Percentiles rank a stretch among this genome's conserved stretches.
These are phyloP conservation scores for Hyphantria cunea DNA, from an alignment of 1,140 invertebrate genomes.

Conservation along the genomic window DNA sequence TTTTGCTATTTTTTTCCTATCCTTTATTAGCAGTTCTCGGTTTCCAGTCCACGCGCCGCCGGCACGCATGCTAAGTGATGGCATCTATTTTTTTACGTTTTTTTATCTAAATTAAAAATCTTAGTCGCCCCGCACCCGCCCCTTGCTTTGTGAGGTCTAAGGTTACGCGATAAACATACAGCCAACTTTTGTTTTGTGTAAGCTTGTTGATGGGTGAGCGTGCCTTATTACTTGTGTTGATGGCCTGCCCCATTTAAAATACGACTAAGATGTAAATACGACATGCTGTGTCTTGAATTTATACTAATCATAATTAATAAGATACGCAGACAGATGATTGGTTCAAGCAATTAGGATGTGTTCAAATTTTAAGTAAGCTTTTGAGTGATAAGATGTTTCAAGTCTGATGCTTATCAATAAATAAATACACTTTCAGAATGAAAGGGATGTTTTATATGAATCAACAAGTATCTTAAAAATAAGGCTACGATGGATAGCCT, in stretches of 20 bases:
- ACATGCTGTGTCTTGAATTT: no score
- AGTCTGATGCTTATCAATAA: no score
- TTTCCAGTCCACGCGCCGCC: slow-evolving; percentile 10
- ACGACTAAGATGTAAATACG: no score
- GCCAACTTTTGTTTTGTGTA: slow-evolving; percentile 6
- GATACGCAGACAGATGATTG: no score
- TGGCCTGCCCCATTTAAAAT: not conserved
- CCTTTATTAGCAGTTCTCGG: slow-evolving; percentile 7
- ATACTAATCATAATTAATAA: no score
- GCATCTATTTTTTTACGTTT: slow-evolving; percentile 47
- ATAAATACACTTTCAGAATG: no score
- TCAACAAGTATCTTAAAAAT: no score
- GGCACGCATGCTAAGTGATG: slow-evolving; percentile 47
- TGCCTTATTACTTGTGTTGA: not conserved
- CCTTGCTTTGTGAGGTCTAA: slow-evolving; percentile 33
- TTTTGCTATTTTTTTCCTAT: slow-evolving; percentile 3
- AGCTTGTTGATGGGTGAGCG: slow-evolving; percentile 15
- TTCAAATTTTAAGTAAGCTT: no score
- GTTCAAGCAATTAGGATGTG: no score
- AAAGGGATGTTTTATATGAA: no score
- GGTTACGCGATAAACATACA: slow-evolving; percentile 32
- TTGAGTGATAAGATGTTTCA: no score
- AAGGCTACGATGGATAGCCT: no score
- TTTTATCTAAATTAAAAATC: slow-evolving; percentile 72
- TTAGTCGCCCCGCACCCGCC: slow-evolving; percentile 33